Percentiles rank a stretch among this genome's conserved stretches.
Evolutionary conservation across 2,113 vertebrate species (phyloP).

Genomic region (Nesospiza acunhae): DNA sequence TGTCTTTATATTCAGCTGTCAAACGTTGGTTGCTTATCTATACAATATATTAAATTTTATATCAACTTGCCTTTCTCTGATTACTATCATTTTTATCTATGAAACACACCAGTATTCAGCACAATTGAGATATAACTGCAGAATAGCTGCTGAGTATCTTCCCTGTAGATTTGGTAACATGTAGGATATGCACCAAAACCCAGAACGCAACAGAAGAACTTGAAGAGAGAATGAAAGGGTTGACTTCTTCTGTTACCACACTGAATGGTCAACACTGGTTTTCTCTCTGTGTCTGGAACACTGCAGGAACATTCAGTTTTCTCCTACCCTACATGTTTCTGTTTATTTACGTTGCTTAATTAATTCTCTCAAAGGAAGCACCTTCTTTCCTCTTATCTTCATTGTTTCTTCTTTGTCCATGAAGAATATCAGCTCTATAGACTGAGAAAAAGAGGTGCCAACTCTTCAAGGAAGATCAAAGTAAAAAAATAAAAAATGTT

Average conservation of each 20-base stretch:
- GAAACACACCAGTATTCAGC: neutral
- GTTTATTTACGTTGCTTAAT: neutral
- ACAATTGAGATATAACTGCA: neutral
- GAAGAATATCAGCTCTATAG: neutral
- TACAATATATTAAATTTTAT: neutral
- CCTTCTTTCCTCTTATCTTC: neutral
- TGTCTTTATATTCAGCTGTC: constrained; percentile 7
- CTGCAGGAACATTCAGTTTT: neutral
- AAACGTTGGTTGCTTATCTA: neutral
- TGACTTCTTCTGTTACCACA: neutral
- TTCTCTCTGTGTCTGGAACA: neutral
- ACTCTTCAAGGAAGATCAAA: neutral
- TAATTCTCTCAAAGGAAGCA: neutral
- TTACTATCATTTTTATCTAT: neutral
- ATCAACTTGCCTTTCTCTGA: neutral
- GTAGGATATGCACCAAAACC: neutral
- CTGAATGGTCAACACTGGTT: neutral
- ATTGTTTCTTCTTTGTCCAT: neutral
- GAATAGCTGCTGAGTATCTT: neutral
- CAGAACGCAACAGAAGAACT: neutral
- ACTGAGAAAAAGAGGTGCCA: neutral
- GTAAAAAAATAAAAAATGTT: neutral
- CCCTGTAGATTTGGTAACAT: neutral
- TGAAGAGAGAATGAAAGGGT: neutral
- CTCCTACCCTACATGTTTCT: neutral